Conservation (phyloP, 2,113 vertebrate species). For the Cricetomys ansorgei region DNA sequence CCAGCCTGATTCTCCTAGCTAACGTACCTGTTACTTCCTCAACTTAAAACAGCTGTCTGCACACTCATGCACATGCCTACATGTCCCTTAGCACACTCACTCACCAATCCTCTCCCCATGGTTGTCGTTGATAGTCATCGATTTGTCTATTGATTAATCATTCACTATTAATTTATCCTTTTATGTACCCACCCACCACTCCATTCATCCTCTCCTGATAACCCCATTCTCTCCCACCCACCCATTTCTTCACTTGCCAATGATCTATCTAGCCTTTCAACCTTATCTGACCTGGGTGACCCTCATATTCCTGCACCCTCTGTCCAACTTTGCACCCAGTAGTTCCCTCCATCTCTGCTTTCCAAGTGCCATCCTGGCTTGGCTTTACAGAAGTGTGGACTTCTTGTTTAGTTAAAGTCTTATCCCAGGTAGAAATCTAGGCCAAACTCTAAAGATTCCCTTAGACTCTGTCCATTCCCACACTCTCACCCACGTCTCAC, state of each 20-base stretch:
- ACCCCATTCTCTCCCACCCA: not conserved
- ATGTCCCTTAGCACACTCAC: not conserved
- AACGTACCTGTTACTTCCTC: not conserved
- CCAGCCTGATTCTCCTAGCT: not conserved
- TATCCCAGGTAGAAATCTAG: conserved; percentile 21
- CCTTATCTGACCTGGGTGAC: not conserved
- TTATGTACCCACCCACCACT: not conserved
- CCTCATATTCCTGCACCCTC: not conserved
- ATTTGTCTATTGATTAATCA: not conserved
- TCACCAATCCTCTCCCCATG: not conserved
- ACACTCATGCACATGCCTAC: not conserved
- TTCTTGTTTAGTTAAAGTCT: not conserved
- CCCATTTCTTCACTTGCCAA: not conserved
- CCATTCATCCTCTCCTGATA: not conserved
- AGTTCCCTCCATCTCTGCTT: not conserved
- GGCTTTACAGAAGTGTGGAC: not conserved
- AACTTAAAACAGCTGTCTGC: conserved; percentile 5
- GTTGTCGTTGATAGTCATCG: not conserved
- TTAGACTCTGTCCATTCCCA: not conserved
- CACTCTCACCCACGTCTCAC: conserved; percentile 85
- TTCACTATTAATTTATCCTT: not conserved
- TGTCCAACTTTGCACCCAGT: not conserved
- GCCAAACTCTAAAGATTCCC: not conserved
- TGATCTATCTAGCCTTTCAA: not conserved
- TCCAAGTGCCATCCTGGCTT: not conserved